phyloP scores from a whole-genome alignment of 2,797 vertebrate species.

The Atherinosoma microstoma region DNA sequence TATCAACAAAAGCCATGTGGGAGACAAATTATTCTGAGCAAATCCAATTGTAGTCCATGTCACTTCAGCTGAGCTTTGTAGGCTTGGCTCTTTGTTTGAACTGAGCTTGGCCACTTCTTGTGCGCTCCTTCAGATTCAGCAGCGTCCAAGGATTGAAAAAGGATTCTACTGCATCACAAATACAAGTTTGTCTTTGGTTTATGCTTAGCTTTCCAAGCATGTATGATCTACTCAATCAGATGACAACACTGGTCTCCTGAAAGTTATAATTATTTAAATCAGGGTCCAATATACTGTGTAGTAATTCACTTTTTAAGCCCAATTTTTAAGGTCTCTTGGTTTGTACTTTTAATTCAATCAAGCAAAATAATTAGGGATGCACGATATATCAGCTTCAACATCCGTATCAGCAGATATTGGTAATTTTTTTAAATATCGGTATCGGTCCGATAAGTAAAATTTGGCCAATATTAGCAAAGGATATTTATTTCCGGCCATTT shows the following conservation, averaged over 20 bases:
- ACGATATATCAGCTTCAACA: too few relatives aligned
- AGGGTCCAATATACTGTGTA: constrained; percentile 20
- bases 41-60: constrained; percentile 46
- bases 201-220: constrained; percentile 32
- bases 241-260: constrained; percentile 21
- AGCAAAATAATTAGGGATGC: neutral
- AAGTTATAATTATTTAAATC: constrained; percentile 15
- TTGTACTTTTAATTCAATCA: constrained; percentile 3
- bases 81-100: constrained; percentile 41
- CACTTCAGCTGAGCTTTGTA: constrained; percentile 36
- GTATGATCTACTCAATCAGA: constrained; percentile 19
- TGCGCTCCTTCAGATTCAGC: constrained; percentile 27
- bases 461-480: too few relatives aligned
- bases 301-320: neutral
- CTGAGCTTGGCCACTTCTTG: constrained; percentile 20
- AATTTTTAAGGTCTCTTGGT: neutral
- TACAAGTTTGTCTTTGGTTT: constrained; percentile 29
- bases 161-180: constrained; percentile 29
- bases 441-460: too few relatives aligned
- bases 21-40: constrained; percentile 54
- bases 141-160: constrained; percentile 21
- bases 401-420: too few relatives aligned
- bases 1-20: constrained; percentile 58
- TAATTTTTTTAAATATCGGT: too few relatives aligned
- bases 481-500: too few relatives aligned